Percentiles rank a stretch among this genome's conserved stretches.
These are phyloP conservation scores for Varanus salvator DNA, from an alignment of 2,113 vertebrate species.

Conservation along the genomic window DNA sequence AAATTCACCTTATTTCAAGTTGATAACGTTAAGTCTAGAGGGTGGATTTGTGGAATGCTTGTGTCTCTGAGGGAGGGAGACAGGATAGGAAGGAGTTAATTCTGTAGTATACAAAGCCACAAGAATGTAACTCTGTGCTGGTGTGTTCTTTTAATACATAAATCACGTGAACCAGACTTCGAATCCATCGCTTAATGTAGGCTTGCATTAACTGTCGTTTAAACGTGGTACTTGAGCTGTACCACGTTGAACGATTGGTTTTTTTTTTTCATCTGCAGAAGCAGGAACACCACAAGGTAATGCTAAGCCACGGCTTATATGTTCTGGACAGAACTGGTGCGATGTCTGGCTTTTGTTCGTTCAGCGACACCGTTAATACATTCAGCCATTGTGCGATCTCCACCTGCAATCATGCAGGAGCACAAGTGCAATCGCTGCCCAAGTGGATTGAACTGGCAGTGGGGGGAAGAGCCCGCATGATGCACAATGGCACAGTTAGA, in stretches of 20 bases:
- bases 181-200: not conserved
- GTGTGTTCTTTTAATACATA: not conserved
- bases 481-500: not conserved
- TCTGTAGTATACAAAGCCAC: not conserved
- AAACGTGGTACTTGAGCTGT: not conserved
- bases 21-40: not conserved
- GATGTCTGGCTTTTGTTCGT: not conserved
- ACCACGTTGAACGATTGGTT: too few relatives aligned
- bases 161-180: not conserved
- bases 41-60: not conserved
- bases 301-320: too few relatives aligned
- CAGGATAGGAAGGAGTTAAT: not conserved
- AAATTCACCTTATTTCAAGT: not conserved
- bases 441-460: not conserved
- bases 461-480: too few relatives aligned
- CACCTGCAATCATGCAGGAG: not conserved
- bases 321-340: not conserved
- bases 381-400: not conserved
- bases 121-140: not conserved
- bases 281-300: too few relatives aligned
- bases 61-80: not conserved
- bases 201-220: not conserved
- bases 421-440: not conserved
- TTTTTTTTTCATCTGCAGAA: too few relatives aligned
- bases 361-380: too few relatives aligned